Evolutionary conservation across 1,140 invertebrate species (phyloP).

Genomic region (Cydia pomonella): DNA sequence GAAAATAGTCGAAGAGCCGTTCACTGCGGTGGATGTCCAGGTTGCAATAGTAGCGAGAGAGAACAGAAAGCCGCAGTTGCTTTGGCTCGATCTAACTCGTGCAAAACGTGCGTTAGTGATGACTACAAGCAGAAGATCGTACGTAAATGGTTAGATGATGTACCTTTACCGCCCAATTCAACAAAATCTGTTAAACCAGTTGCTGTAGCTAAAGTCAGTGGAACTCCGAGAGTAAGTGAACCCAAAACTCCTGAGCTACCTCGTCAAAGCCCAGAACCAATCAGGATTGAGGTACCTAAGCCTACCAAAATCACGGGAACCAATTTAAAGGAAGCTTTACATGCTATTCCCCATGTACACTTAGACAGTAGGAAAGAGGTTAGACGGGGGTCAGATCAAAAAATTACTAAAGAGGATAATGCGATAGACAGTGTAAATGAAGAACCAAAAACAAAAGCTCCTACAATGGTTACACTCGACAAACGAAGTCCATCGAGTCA

Average conservation of each 20-base stretch:
- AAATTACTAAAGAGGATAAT: constrained; percentile 39
- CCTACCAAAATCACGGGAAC: constrained; percentile 45
- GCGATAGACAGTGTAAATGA: constrained; percentile 38
- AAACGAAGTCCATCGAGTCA: constrained; percentile 61
- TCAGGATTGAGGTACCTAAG: constrained; percentile 45
- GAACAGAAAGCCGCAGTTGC: constrained; percentile 53
- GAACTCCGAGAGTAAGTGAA: constrained; percentile 70
- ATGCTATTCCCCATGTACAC: constrained; percentile 34
- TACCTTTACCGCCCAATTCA: constrained; percentile 76
- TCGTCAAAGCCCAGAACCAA: constrained; percentile 46
- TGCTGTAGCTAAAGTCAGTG: constrained; percentile 71
- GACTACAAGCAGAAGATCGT: constrained; percentile 79
- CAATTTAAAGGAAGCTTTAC: constrained; percentile 37
- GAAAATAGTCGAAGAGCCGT: constrained; percentile 80
- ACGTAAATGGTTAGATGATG: constrained; percentile 88
- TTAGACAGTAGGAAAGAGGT: constrained; percentile 38
- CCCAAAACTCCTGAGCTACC: constrained; percentile 56
- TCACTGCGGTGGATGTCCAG: constrained; percentile 84
- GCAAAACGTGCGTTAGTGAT: constrained; percentile 79
- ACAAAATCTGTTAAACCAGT: constrained; percentile 63
- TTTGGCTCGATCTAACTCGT: constrained; percentile 74
- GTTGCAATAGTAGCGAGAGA: constrained; percentile 79
- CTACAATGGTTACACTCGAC: constrained; percentile 78
- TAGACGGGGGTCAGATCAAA: constrained; percentile 29
- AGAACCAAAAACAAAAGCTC: constrained; percentile 83